Percentiles rank a stretch among this genome's conserved stretches.
phyloP scores from a whole-genome alignment of 2,113 vertebrate species.

The Cariama cristata region DNA sequence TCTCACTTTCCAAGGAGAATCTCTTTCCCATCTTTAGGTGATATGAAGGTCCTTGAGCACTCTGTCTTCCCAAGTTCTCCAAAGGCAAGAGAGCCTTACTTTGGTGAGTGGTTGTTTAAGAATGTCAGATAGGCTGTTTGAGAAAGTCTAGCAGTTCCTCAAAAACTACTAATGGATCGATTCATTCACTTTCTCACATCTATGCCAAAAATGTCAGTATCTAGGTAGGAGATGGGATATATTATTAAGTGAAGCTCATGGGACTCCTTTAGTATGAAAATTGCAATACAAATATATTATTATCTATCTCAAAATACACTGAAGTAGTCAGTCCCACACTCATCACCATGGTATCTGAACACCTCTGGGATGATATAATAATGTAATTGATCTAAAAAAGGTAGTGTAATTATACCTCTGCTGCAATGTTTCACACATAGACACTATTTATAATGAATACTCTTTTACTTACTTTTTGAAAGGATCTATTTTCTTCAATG shows the following conservation, averaged over 20 bases:
- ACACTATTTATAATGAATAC: not conserved
- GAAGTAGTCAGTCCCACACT: slow-evolving; percentile 1
- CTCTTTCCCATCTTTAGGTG: not conserved
- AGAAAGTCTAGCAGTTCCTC: not conserved
- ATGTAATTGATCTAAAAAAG: slow-evolving; percentile 41
- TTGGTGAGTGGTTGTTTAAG: not conserved
- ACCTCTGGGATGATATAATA: slow-evolving; percentile 34
- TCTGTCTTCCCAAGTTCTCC: not conserved
- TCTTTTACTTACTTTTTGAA: slow-evolving; percentile 18
- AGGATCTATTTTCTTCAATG: slow-evolving; percentile 23
- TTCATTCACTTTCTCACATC: not conserved
- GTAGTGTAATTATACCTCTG: slow-evolving; percentile 37
- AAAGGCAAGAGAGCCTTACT: not conserved
- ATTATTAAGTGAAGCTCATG: not conserved
- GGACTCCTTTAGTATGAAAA: not conserved
- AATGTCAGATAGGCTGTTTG: not conserved
- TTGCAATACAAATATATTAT: slow-evolving; percentile 26
- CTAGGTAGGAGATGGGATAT: not conserved
- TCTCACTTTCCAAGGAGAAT: not conserved
- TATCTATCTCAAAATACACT: not conserved
- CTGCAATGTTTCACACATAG: slow-evolving; percentile 13
- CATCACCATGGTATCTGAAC: slow-evolving; percentile 28
- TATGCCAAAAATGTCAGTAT: not conserved
- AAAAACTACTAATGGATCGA: not conserved
- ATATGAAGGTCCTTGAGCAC: not conserved